phyloP scores from a whole-genome alignment of 2,888 invertebrate genomes.

The Tiphia femorata region DNA sequence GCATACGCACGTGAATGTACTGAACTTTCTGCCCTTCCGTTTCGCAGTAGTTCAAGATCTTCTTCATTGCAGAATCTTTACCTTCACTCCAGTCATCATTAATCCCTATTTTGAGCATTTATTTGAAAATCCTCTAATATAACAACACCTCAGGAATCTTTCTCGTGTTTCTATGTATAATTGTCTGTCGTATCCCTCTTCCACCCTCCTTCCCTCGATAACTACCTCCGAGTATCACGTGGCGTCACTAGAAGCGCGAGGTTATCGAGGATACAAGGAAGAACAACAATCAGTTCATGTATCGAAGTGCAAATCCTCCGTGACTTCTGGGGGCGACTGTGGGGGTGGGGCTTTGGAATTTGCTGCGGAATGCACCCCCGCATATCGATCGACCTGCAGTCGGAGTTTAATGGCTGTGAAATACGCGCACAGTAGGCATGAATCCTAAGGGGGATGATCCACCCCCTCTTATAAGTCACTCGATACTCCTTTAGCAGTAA shows the following conservation, averaged over 20 bases:
- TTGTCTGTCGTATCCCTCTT: too few species aligned
- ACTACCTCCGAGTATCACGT: conserved; percentile 16
- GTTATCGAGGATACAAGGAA: conserved; percentile 20
- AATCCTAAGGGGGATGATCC: conserved; percentile 15
- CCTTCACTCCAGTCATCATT: too few species aligned
- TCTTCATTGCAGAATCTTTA: too few species aligned
- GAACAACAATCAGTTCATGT: conserved; percentile 16
- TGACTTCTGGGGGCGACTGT: background rate
- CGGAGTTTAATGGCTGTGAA: conserved; percentile 50
- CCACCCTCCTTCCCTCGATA: too few species aligned
- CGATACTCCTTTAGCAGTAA: conserved; percentile 3
- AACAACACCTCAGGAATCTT: too few species aligned
- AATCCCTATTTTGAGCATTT: too few species aligned
- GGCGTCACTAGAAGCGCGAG: conserved; percentile 14
- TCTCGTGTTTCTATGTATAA: too few species aligned
- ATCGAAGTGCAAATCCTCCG: background rate
- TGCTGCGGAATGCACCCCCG: conserved; percentile 43
- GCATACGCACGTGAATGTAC: too few species aligned
- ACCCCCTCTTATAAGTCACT: conserved; percentile 5
- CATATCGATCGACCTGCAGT: conserved; percentile 51
- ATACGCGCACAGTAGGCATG: conserved; percentile 33
- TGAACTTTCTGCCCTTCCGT: too few species aligned
- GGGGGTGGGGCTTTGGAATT: conserved; percentile 38
- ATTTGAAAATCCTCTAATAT: too few species aligned
- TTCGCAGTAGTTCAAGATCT: too few species aligned